Conservation (phyloP, 2,797 vertebrate genomes). For the Ceyx erithaca region DNA sequence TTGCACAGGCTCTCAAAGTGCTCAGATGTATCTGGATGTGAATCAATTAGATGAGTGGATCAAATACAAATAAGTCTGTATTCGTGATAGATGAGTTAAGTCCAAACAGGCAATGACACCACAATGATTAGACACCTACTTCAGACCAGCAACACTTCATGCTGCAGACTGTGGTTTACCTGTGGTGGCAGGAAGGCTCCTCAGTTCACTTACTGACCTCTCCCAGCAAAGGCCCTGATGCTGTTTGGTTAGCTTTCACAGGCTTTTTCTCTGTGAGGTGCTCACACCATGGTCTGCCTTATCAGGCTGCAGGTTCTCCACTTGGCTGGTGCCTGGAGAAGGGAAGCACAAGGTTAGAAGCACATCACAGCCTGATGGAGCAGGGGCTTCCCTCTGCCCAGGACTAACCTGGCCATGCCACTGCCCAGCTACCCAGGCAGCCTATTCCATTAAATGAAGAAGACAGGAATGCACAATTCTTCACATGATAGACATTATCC, state of each 20-base stretch:
- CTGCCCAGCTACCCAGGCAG: background rate
- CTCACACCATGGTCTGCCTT: background rate
- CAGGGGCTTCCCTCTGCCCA: background rate
- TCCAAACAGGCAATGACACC: background rate
- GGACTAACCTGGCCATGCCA: background rate
- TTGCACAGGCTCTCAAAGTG: background rate
- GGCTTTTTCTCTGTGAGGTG: background rate
- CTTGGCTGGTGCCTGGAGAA: background rate
- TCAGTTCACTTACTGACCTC: background rate
- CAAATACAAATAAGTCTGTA: background rate
- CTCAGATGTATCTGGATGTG: background rate
- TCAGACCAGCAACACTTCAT: background rate
- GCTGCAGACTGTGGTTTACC: background rate
- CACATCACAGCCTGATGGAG: background rate
- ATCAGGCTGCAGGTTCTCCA: background rate
- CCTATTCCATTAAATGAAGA: background rate
- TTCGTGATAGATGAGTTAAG: background rate
- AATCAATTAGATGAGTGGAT: background rate
- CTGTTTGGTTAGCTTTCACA: background rate
- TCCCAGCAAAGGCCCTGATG: accelerated
- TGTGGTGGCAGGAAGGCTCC: background rate
- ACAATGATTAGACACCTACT: accelerated
- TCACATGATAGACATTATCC: background rate
- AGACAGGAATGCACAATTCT: background rate
- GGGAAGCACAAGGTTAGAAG: background rate